phyloP scores from a whole-genome alignment of 2,797 vertebrate genomes.

The Linurgus olivaceus region DNA sequence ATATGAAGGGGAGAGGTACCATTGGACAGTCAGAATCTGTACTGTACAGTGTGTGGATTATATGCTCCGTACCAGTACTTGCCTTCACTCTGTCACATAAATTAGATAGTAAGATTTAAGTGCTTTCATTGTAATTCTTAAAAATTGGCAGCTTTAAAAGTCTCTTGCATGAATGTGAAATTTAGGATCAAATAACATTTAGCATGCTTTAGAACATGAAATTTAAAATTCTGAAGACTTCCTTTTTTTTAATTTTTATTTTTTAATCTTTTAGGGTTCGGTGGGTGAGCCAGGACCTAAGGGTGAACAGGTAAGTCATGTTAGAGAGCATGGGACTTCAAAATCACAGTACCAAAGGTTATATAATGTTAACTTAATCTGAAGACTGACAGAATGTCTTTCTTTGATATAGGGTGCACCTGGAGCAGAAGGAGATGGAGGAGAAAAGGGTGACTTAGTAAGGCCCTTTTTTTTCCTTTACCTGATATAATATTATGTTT shows the following conservation, averaged over 20 bases:
- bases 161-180: neutral
- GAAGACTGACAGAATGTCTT: neutral
- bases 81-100: neutral
- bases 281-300: constrained; percentile 88
- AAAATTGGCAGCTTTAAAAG: neutral
- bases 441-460: constrained; percentile 91
- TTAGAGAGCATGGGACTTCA: neutral
- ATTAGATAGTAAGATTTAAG: neutral
- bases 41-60: neutral
- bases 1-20: neutral
- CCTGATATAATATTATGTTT: neutral
- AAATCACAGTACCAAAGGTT: neutral
- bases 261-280: constrained; percentile 80
- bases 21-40: neutral
- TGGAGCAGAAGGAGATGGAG: constrained; percentile 91
- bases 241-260: neutral
- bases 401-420: constrained; percentile 81
- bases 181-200: neutral
- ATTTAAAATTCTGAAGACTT: neutral
- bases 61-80: neutral
- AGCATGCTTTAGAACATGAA: neutral
- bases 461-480: constrained; percentile 53
- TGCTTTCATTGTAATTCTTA: neutral
- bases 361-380: neutral
- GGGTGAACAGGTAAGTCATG: constrained; percentile 87